phyloP scores from a whole-genome alignment of 2,113 vertebrate species.

The Tragelaphus scriptus region DNA sequence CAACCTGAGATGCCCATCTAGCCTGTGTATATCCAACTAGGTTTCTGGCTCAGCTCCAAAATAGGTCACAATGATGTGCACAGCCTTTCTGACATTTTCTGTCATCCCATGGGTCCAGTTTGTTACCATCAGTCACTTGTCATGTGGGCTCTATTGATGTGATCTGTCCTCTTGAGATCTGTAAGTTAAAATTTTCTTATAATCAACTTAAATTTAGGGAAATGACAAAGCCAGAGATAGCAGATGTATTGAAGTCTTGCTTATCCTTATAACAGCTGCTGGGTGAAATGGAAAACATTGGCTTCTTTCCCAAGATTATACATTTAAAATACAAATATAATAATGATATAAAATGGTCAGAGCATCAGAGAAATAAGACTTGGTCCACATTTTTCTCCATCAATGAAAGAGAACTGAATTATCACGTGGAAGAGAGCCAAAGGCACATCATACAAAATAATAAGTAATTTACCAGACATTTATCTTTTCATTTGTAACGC shows the following conservation, averaged over 20 bases:
- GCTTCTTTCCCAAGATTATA: neutral
- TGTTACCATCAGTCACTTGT: conserved; percentile 34
- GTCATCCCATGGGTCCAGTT: neutral
- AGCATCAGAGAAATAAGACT: neutral
- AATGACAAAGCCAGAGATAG: conserved; percentile 29
- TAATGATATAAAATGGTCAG: neutral
- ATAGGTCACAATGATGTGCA: neutral
- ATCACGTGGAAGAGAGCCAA: neutral
- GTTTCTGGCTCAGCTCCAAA: neutral
- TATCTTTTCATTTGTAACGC: neutral
- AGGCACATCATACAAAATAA: neutral
- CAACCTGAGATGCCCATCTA: neutral
- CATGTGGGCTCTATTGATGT: conserved; percentile 8
- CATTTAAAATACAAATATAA: conserved; percentile 22
- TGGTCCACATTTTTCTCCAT: neutral
- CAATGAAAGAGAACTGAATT: neutral
- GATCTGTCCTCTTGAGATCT: conserved; percentile 19
- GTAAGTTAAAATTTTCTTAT: conserved; percentile 42
- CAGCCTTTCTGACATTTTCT: neutral
- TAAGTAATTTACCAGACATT: neutral
- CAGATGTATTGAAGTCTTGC: neutral
- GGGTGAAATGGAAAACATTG: neutral
- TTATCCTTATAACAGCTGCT: neutral
- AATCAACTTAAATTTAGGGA: conserved; percentile 33
- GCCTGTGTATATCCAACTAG: neutral